Evolutionary conservation across 2,113 vertebrate genomes (phyloP), one percentile per base, ranked within the genome.

Genomic region (Oceanodroma tethys): DNA sequence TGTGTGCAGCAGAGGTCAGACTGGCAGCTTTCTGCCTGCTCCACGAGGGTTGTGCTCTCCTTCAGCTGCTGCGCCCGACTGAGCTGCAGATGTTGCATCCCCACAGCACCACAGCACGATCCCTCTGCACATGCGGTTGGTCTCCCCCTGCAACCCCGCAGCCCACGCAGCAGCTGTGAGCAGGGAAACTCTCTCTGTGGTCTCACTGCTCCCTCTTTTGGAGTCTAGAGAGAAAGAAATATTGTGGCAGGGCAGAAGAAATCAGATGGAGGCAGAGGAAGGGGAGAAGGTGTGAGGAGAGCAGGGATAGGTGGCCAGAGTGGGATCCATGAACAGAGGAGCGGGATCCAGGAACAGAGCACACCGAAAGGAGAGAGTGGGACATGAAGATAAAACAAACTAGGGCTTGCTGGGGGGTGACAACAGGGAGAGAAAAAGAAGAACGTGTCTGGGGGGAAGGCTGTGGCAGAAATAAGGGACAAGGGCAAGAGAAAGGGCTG

Each of bases 121-220:
- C 45, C 17, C 36, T n/a, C 50, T 29, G 8, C 4, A 20, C 7
- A 9, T 1, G 4, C 23, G 9, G 11, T 7, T 52, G 12, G 5
- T 47, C 7, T 81, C 11, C 6, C 9, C 11, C 11, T 66, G 68
- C 32, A 85, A 58, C 14, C 13, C 22, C 25, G 8, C 5, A 16
- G 16, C 25, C 59, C 47, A 25, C 3, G 6, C 16, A 74, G 32
- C 25, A 53, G 6, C 60, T 53, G 4, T 21, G 3, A 71, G 52
- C 7, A 18, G 19, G 13, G 11, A 82, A n/a, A 40, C 18, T 9
- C 2, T 76, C 52, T 88, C 59, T 89, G 19, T 72, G 71, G 65
- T 86, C 72, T 88, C 53, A 80, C 20, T 88, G 48, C 70, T 82
- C 43, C 52, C 52, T 82, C 66, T 90, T 94, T 95, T 59, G 71